Percentiles rank a stretch among this genome's conserved stretches.
These are phyloP conservation scores for Origma solitaria DNA, from an alignment of 2,113 vertebrate genomes.

Conservation along the genomic window DNA sequence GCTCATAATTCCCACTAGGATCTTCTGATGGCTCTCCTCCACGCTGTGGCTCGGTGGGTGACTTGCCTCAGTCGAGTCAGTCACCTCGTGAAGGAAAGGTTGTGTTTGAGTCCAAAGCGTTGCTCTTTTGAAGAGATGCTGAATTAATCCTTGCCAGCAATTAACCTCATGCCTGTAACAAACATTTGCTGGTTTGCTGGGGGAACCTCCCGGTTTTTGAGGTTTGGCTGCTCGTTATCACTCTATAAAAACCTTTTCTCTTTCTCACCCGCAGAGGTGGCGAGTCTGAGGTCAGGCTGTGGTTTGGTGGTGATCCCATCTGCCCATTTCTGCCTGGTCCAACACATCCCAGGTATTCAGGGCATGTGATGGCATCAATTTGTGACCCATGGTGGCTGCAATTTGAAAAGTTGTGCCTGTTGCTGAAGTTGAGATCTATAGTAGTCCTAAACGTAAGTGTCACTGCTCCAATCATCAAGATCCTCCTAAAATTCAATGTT, in stretches of 20 bases:
- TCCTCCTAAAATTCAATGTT: neutral
- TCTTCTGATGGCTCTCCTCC: neutral
- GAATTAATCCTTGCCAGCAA: neutral
- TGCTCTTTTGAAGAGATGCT: neutral
- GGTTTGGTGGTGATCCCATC: neutral
- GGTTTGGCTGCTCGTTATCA: conserved; percentile 26
- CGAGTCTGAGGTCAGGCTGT: neutral
- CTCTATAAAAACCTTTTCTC: neutral
- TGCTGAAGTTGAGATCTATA: neutral
- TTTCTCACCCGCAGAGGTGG: neutral
- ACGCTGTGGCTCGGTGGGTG: neutral
- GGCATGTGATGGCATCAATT: fast-evolving
- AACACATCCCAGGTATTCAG: fast-evolving
- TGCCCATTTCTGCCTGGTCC: neutral
- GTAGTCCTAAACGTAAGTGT: neutral
- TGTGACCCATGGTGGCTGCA: neutral
- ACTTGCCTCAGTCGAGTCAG: fast-evolving
- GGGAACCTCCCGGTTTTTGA: neutral
- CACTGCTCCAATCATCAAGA: neutral
- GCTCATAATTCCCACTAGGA: fast-evolving
- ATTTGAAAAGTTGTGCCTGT: neutral
- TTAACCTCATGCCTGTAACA: fast-evolving
- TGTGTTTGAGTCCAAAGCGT: fast-evolving
- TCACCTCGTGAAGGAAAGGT: fast-evolving
- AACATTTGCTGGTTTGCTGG: neutral